Conservation (phyloP, 2,113 vertebrate genomes). For the Actenoides lindsayi region DNA sequence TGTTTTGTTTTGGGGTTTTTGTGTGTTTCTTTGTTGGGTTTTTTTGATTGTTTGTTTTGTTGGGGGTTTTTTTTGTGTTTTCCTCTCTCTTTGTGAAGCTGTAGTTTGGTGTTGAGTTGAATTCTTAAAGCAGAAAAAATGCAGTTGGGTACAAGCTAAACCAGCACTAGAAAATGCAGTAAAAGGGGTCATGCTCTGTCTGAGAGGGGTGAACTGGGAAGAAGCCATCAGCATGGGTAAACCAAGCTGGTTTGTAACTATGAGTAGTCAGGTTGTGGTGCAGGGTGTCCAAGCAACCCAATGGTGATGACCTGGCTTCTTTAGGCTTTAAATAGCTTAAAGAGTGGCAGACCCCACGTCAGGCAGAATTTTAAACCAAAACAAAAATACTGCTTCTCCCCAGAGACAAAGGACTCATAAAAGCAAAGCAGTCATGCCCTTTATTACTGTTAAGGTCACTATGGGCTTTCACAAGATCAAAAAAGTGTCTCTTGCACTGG, state of each 20-base stretch:
- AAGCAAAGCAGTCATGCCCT: not conserved
- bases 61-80: not conserved
- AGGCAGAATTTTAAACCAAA: not conserved
- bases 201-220: not conserved
- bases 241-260: not conserved
- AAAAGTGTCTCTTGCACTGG: not conserved
- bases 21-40: not conserved
- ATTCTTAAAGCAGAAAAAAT: not conserved
- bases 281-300: not conserved
- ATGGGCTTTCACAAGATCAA: not conserved
- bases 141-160: not conserved
- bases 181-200: not conserved
- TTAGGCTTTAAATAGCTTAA: not conserved
- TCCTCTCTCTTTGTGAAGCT: not conserved
- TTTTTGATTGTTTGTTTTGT: not conserved
- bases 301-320: not conserved
- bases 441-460: not conserved
- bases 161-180: not conserved
- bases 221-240: not conserved
- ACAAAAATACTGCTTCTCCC: not conserved
- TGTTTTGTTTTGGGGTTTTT: not conserved
- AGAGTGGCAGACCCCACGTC: not conserved
- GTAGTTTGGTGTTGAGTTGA: not conserved
- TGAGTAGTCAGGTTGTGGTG: not conserved
- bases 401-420: not conserved